Evolutionary conservation across 2,888 invertebrate species (phyloP).

Genomic region (Toxonevra muliebris): DNA sequence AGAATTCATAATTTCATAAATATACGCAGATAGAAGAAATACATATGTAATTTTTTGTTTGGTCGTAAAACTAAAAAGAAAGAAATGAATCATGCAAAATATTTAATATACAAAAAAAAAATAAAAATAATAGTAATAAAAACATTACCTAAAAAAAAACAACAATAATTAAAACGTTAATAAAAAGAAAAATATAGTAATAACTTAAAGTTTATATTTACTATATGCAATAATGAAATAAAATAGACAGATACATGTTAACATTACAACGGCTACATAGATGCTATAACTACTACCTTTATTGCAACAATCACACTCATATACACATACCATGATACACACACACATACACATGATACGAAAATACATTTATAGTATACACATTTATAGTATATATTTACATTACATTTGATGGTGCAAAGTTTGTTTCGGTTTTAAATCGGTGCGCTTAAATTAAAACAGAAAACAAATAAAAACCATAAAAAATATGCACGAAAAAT

Average conservation of each 20-base stretch:
- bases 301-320: not conserved
- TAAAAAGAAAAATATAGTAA: not conserved
- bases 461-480: conserved; percentile 14
- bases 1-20: no score
- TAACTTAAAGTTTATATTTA: not conserved
- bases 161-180: not conserved
- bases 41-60: no score
- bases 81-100: no score
- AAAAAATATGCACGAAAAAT: conserved; percentile 19
- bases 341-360: not conserved
- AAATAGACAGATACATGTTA: not conserved
- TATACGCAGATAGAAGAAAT: no score
- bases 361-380: not conserved
- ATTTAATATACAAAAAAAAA: no score
- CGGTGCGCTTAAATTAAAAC: conserved; percentile 55
- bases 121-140: not conserved
- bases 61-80: no score
- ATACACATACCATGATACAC: not conserved
- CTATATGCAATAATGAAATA: not conserved
- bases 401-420: conserved; percentile 49
- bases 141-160: not conserved
- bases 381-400: conserved; percentile 32
- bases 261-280: no score
- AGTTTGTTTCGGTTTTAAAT: conserved; percentile 63
- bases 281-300: no score